Percentiles rank a stretch among this genome's conserved stretches.
These are phyloP conservation scores for Botrylloides violaceus DNA, from an alignment of 23 tunicate species.

Conservation along the genomic window DNA sequence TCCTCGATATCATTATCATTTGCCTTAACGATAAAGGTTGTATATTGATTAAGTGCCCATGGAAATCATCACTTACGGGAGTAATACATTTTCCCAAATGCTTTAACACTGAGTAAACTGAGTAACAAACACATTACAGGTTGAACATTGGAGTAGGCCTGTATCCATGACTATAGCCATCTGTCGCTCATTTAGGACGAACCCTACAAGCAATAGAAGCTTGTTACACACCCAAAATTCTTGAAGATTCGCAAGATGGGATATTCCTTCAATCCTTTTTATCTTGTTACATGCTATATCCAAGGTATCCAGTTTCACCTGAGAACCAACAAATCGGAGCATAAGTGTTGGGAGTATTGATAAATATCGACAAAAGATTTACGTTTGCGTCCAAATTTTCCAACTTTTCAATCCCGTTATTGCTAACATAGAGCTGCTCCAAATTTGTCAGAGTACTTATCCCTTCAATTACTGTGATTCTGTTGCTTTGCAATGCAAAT, in stretches of 20 bases:
- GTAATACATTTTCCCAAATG: too few relatives aligned
- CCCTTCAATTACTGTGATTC: slow-evolving; percentile 71
- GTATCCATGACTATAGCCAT: too few relatives aligned
- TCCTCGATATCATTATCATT: slow-evolving; percentile 66
- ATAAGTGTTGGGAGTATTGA: not conserved
- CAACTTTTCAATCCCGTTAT: slow-evolving; percentile 59
- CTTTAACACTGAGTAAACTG: too few relatives aligned
- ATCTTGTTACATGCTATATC: slow-evolving; percentile 86
- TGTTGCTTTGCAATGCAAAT: slow-evolving; percentile 76
- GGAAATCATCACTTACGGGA: too few relatives aligned
- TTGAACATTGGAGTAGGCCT: too few relatives aligned
- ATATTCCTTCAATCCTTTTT: slow-evolving; percentile 54
- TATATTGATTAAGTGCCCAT: too few relatives aligned
- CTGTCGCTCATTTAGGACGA: too few relatives aligned
- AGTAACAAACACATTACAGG: too few relatives aligned
- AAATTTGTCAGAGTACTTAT: slow-evolving; percentile 44
- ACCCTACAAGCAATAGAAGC: too few relatives aligned
- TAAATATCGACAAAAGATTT: slow-evolving; percentile 6
- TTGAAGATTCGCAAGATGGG: slow-evolving; percentile 52
- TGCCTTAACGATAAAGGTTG: too few relatives aligned
- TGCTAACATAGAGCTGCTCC: slow-evolving; percentile 57
- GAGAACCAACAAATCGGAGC: too few relatives aligned
- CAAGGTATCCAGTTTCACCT: slow-evolving; percentile 67
- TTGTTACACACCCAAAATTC: slow-evolving; percentile 73
- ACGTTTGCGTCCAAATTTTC: slow-evolving; percentile 81